phyloP scores from a whole-genome alignment of 2,113 vertebrate species.

The Apodemus sylvaticus region DNA sequence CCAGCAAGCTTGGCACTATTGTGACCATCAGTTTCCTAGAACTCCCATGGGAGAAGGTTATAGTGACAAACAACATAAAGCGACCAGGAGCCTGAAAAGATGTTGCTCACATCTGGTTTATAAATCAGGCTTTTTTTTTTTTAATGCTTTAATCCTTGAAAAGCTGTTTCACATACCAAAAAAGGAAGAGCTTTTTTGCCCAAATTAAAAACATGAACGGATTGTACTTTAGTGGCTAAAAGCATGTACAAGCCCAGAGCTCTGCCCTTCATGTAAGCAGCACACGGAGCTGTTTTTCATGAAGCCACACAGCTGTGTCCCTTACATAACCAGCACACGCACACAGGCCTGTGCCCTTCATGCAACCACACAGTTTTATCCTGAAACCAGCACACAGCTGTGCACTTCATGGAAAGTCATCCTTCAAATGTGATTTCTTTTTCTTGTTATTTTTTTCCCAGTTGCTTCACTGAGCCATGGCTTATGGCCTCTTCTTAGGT shows the following conservation, averaged over 20 bases:
- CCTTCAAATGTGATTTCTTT: not conserved
- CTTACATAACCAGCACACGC: not conserved
- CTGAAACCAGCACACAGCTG: not conserved
- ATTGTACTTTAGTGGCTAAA: constrained; percentile 23
- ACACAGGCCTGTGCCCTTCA: too few species aligned
- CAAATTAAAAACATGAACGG: constrained; percentile 43
- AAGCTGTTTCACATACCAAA: constrained; percentile 62
- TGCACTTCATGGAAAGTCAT: not conserved
- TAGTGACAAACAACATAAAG: constrained; percentile 49
- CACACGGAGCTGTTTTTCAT: not conserved
- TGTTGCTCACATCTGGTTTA: constrained; percentile 60
- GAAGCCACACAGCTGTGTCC: not conserved
- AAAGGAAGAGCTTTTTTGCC: constrained; percentile 59
- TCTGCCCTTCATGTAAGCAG: not conserved
- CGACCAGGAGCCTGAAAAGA: constrained; percentile 45
- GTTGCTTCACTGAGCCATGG: not conserved
- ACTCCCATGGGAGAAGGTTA: constrained; percentile 13
- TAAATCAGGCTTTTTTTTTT: constrained; percentile 55
- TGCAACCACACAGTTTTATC: too few species aligned
- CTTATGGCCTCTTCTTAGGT: not conserved
- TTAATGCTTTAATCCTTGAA: constrained; percentile 56
- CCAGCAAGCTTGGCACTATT: not conserved
- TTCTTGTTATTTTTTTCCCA: not conserved
- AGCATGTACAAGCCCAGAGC: not conserved
- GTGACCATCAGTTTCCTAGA: not conserved